Evolutionary conservation across 2,113 vertebrate genomes (phyloP).

Genomic region (Turnix velox): DNA sequence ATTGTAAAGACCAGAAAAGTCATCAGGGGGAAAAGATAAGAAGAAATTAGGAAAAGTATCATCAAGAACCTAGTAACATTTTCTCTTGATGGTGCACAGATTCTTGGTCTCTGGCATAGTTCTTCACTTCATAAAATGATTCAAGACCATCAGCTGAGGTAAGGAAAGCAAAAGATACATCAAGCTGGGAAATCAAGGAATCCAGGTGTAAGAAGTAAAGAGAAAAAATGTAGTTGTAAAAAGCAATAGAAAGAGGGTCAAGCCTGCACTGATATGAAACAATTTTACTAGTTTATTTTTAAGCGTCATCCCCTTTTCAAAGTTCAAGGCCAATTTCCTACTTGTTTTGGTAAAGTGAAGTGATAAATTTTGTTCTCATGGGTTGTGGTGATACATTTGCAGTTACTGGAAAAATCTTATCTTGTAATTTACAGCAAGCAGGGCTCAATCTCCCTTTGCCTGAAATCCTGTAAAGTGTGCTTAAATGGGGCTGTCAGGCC

Average conservation of each 20-base stretch:
- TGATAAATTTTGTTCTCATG: background rate
- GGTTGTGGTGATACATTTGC: background rate
- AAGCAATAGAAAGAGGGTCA: background rate
- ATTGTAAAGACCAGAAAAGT: background rate
- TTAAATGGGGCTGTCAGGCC: background rate
- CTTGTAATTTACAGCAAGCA: constrained; percentile 8
- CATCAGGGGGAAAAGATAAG: background rate
- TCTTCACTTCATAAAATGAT: background rate
- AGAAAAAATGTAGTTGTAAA: background rate
- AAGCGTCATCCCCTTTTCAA: background rate
- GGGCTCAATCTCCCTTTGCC: background rate
- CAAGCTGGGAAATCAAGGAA: background rate
- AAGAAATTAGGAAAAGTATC: background rate
- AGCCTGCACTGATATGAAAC: background rate
- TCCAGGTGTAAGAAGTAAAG: background rate
- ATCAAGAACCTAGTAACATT: background rate
- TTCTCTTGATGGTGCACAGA: background rate
- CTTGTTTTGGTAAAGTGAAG: background rate
- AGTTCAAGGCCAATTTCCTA: background rate
- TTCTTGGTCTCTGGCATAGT: background rate
- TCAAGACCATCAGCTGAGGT: background rate
- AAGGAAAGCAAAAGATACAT: background rate
- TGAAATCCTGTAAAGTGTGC: background rate
- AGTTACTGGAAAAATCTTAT: constrained; percentile 9
- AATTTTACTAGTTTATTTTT: background rate